Percentiles rank a stretch among this genome's conserved stretches.
These are phyloP conservation scores for Dichetophora obliterata DNA, from an alignment of 2,888 invertebrate species.

Conservation along the genomic window DNA sequence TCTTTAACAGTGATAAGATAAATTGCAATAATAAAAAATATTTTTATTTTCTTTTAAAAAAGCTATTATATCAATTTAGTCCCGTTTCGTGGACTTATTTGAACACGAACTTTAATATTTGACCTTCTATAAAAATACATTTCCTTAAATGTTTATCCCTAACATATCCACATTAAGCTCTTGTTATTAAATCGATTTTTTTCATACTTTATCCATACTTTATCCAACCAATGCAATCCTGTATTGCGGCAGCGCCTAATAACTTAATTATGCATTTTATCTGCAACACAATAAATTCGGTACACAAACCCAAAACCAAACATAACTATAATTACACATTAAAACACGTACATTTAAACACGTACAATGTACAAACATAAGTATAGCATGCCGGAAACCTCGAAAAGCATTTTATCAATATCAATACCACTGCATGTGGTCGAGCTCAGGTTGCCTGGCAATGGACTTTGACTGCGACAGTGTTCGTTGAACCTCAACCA, in stretches of 20 bases:
- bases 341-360: not conserved
- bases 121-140: not conserved
- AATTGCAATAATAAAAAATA: no score
- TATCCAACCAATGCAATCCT: not conserved
- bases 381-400: not conserved
- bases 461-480: conserved; percentile 14
- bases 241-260: not conserved
- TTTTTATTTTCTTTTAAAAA: no score
- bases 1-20: no score
- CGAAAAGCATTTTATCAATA: conserved; percentile 14
- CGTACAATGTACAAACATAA: not conserved
- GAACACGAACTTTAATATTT: no score
- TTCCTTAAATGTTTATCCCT: not conserved
- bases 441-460: not conserved
- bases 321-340: not conserved
- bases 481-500: conserved; percentile 22
- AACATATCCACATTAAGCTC: not conserved
- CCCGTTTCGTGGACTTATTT: no score
- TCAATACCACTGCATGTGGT: conserved; percentile 8
- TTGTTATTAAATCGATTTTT: not conserved
- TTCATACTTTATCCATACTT: no score
- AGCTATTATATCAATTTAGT: no score
- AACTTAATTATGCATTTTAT: conserved; percentile 26
- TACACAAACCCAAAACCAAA: not conserved
- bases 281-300: conserved; percentile 20